A percentile compares a stretch with the other conserved stretches of the same genome.
Conservation (phyloP, 2,797 vertebrate species). For the Nyctibius grandis region DNA sequence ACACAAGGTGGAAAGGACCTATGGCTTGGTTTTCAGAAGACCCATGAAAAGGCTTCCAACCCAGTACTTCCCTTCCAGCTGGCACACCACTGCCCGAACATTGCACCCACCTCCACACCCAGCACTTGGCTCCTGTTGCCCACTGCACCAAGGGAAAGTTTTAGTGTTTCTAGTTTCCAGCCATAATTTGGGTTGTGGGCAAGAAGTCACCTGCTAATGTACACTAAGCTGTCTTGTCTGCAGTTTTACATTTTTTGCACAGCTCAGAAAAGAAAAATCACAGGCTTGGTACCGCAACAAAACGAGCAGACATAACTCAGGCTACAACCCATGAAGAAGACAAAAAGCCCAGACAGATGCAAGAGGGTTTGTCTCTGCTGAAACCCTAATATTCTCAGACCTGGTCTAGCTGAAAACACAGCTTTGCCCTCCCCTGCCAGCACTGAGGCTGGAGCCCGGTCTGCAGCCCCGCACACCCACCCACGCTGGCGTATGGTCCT, state of each 20-base stretch:
- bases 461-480: not conserved
- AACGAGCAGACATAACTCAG: not conserved
- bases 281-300: not conserved
- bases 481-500: not conserved
- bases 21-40: not conserved
- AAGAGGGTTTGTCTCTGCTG: not conserved
- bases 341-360: not conserved
- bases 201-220: not conserved
- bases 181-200: not conserved
- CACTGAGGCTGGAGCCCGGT: fast-evolving
- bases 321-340: not conserved
- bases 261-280: not conserved
- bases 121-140: fast-evolving
- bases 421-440: not conserved
- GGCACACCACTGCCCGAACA: not conserved
- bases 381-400: not conserved
- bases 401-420: not conserved
- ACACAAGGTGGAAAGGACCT: not conserved
- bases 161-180: not conserved
- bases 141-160: not conserved
- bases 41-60: not conserved
- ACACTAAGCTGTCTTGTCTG: not conserved
- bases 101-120: fast-evolving
- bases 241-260: not conserved
- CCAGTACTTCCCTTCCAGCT: not conserved